A percentile compares a stretch with the other conserved stretches of the same genome.
These are phyloP conservation scores for Aphodius sticticus DNA, from an alignment of 2,888 invertebrate genomes.

Conservation along the genomic window DNA sequence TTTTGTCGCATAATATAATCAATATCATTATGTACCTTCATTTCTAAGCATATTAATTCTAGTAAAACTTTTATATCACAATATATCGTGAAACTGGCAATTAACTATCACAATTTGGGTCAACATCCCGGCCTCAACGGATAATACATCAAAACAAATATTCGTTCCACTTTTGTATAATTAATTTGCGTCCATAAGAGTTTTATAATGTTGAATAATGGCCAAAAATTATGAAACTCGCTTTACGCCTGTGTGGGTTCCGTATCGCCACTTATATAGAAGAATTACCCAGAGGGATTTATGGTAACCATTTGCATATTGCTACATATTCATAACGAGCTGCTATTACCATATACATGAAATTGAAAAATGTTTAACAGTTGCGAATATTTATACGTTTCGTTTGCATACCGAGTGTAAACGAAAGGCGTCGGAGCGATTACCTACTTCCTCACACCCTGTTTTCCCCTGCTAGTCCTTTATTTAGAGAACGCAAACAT, in stretches of 20 bases:
- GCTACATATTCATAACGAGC: slow-evolving; percentile 22
- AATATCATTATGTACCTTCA: no score
- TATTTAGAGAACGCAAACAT: not conserved
- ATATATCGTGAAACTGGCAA: no score
- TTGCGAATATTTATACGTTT: not conserved
- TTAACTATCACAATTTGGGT: not conserved
- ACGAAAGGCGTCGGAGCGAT: not conserved
- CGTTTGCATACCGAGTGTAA: not conserved
- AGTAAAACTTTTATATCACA: no score
- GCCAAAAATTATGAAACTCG: not conserved
- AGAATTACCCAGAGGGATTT: slow-evolving; percentile 20
- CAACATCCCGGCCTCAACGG: not conserved
- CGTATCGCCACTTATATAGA: slow-evolving; percentile 4
- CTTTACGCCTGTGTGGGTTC: not conserved
- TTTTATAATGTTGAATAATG: not conserved
- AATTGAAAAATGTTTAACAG: slow-evolving; percentile 4
- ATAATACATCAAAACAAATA: not conserved
- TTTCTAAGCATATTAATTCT: no score
- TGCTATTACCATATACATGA: slow-evolving; percentile 15
- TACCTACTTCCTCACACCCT: not conserved
- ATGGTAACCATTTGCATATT: slow-evolving; percentile 18
- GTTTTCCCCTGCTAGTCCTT: not conserved
- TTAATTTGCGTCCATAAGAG: not conserved
- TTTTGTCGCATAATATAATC: no score
- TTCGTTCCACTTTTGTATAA: not conserved